Percentiles rank a stretch among this genome's conserved stretches.
phyloP scores from a whole-genome alignment of 2,888 invertebrate species.

The Osmoderma eremita region DNA sequence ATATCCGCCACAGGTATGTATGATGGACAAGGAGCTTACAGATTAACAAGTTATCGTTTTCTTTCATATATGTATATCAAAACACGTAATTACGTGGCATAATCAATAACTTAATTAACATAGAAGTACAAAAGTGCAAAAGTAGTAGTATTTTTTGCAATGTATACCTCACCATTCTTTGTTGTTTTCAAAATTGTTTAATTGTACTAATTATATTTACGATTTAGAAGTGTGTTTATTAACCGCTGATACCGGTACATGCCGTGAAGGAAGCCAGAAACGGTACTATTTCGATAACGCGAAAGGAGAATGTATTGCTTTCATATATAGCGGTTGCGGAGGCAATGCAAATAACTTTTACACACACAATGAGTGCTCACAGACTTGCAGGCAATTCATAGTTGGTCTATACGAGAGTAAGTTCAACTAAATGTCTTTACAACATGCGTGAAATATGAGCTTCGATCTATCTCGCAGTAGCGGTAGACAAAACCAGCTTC shows the following conservation, averaged over 20 bases:
- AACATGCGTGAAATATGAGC: background rate
- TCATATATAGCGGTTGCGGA: slow-evolving; percentile 87
- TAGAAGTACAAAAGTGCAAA: no score
- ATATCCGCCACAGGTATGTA: slow-evolving; percentile 4
- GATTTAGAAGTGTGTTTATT: slow-evolving; percentile 72
- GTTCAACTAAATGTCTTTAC: slow-evolving; percentile 17
- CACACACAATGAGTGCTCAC: slow-evolving; percentile 76
- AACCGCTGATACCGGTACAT: slow-evolving; percentile 72
- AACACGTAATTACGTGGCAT: no score
- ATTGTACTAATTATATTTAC: slow-evolving; percentile 6
- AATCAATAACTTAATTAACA: no score
- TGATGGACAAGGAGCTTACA: no score
- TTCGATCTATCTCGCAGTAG: slow-evolving; percentile 10
- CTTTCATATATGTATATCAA: no score
- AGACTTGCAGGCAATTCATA: slow-evolving; percentile 66
- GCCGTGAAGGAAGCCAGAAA: slow-evolving; percentile 67
- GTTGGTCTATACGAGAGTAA: slow-evolving; percentile 43
- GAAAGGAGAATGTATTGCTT: slow-evolving; percentile 77
- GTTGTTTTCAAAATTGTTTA: no score
- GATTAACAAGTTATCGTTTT: no score
- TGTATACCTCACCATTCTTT: no score
- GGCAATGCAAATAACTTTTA: slow-evolving; percentile 89
- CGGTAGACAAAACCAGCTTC: slow-evolving; percentile 14
- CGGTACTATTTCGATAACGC: slow-evolving; percentile 80
- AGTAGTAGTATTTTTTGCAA: no score